Evolutionary conservation across 2,113 vertebrate species (phyloP).

Genomic region (Pteropus alecto): DNA sequence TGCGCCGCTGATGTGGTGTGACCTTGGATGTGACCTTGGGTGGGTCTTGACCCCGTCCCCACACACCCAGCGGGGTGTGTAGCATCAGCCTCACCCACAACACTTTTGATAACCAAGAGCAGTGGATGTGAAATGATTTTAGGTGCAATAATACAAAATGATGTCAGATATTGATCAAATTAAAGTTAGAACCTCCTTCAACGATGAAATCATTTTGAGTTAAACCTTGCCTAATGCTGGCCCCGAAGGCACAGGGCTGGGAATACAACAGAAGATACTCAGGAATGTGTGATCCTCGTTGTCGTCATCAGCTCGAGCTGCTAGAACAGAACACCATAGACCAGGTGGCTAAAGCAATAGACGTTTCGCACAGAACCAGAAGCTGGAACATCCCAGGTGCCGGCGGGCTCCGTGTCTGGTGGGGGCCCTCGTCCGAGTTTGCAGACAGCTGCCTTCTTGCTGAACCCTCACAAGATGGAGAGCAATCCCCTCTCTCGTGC

Average conservation of each 20-base stretch:
- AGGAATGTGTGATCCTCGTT: background rate
- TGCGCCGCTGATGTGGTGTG: background rate
- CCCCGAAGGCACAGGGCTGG: background rate
- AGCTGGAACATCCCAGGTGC: background rate
- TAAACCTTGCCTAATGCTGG: background rate
- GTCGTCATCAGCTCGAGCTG: background rate
- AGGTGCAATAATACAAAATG: background rate
- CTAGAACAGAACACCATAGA: background rate
- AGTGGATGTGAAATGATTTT: background rate
- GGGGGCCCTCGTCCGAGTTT: background rate
- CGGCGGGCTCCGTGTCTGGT: background rate
- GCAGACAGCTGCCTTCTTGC: background rate
- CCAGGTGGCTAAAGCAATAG: background rate
- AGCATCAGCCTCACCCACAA: background rate
- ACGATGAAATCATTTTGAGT: background rate
- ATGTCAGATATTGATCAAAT: background rate
- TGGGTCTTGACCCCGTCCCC: no score
- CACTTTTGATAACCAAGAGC: background rate
- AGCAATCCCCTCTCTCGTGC: background rate
- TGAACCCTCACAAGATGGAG: background rate
- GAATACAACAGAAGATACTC: background rate
- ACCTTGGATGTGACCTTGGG: background rate
- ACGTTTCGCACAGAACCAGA: background rate
- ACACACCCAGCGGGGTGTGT: background rate
- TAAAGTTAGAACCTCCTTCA: background rate